Conservation (phyloP, 2,113 vertebrate species). For the Blennius ocellaris region DNA sequence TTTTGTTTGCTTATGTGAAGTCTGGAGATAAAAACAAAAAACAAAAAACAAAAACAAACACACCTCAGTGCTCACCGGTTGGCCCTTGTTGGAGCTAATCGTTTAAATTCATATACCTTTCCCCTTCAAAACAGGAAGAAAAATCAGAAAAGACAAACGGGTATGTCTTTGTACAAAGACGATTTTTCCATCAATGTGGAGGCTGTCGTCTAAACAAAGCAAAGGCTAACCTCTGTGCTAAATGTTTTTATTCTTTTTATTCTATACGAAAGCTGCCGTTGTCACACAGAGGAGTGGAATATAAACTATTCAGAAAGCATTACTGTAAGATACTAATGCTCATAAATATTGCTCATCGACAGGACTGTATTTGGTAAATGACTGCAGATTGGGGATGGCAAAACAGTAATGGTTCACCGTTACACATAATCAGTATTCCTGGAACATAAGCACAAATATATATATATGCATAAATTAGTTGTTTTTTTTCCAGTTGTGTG, state of each 20-base stretch:
- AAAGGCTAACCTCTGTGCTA: background rate
- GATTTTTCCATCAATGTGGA: too few relatives aligned
- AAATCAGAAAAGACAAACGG: too few relatives aligned
- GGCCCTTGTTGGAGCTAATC: background rate
- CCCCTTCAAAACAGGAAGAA: too few relatives aligned
- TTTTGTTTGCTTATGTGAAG: background rate
- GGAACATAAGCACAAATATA: slow-evolving; percentile 22
- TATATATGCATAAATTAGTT: slow-evolving; percentile 34
- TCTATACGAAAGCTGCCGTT: background rate
- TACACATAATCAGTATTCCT: slow-evolving; percentile 28
- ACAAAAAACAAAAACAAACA: background rate
- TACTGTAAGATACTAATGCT: background rate
- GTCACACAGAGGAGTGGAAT: background rate
- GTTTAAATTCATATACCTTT: background rate
- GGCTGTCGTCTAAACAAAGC: background rate
- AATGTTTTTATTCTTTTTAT: slow-evolving; percentile 4
- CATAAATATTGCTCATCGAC: slow-evolving; percentile 6
- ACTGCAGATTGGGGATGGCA: slow-evolving; percentile 28
- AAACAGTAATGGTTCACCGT: slow-evolving; percentile 39
- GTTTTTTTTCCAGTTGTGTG: slow-evolving; percentile 8
- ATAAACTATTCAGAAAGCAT: background rate
- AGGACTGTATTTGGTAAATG: slow-evolving; percentile 21
- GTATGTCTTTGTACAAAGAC: too few relatives aligned
- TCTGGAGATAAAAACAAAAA: background rate
- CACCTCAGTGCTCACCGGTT: background rate